These are phyloP conservation scores for Nesospiza acunhae DNA, from an alignment of 2,113 vertebrate genomes.

Conservation along the genomic window DNA sequence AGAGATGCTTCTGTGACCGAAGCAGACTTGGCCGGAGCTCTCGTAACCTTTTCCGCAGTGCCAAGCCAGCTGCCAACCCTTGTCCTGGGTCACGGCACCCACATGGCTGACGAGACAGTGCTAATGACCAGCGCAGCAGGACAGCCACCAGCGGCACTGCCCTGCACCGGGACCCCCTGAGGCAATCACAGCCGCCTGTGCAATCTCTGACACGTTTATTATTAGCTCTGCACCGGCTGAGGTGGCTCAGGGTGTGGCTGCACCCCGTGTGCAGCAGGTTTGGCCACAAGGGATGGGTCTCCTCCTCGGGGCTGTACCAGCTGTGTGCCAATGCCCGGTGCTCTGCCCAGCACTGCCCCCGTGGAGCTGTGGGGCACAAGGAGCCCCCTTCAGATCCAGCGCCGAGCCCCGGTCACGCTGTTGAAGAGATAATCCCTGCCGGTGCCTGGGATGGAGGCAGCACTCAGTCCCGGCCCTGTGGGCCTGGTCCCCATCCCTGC, in stretches of 20 bases:
- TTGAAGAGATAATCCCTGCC: slow-evolving; percentile 58
- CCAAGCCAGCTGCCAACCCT: fast-evolving
- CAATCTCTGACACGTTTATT: background rate
- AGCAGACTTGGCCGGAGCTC: background rate
- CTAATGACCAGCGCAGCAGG: background rate
- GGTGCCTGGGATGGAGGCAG: slow-evolving; percentile 24
- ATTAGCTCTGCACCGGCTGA: background rate
- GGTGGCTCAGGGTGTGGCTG: background rate
- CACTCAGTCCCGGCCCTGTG: fast-evolving
- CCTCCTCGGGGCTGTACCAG: fast-evolving
- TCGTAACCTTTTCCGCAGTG: fast-evolving
- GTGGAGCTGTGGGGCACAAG: background rate
- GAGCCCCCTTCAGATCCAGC: slow-evolving; percentile 51
- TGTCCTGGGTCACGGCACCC: background rate
- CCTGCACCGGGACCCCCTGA: fast-evolving
- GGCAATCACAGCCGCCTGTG: background rate
- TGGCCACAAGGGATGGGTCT: background rate
- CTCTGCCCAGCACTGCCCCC: fast-evolving
- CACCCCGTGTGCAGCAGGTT: fast-evolving
- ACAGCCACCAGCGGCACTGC: fast-evolving
- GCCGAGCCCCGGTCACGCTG: background rate
- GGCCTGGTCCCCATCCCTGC: background rate
- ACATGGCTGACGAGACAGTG: background rate
- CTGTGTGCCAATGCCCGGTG: fast-evolving
- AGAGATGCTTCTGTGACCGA: fast-evolving